Percentiles rank a stretch among this genome's conserved stretches.
Evolutionary conservation across 2,888 invertebrate genomes (phyloP).

Genomic region (Drosophila limbata): DNA sequence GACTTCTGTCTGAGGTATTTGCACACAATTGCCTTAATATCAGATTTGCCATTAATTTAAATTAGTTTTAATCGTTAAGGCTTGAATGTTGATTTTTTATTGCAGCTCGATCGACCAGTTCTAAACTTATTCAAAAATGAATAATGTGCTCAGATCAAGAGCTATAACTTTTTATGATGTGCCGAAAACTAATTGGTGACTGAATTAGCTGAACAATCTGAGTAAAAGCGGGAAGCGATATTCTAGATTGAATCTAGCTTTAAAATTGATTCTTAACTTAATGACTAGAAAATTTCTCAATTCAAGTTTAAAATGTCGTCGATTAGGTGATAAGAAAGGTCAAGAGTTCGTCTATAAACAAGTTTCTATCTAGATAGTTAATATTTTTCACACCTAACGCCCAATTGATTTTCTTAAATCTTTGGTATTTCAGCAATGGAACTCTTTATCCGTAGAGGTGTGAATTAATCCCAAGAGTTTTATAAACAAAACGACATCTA

Average conservation of each 20-base stretch:
- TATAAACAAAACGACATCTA: constrained; percentile 4
- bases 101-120: constrained; percentile 46
- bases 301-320: neutral
- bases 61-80: constrained; percentile 44
- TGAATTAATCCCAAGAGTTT: constrained; percentile 26
- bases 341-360: constrained; percentile 5
- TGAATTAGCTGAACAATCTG: constrained; percentile 20
- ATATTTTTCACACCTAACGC: constrained; percentile 32
- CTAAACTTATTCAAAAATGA: constrained; percentile 27
- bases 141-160: constrained; percentile 45
- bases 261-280: neutral
- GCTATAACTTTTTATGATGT: constrained; percentile 65
- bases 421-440: constrained; percentile 4
- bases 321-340: neutral
- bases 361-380: neutral
- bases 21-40: constrained; percentile 25
- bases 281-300: neutral
- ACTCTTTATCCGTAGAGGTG: constrained; percentile 23
- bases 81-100: constrained; percentile 44
- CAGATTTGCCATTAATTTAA: constrained; percentile 33
- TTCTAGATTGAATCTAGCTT: constrained; percentile 13
- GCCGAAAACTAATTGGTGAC: constrained; percentile 70
- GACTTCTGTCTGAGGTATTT: constrained; percentile 52
- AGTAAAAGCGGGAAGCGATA: constrained; percentile 35
- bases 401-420: constrained; percentile 21